A percentile compares a stretch with the other conserved stretches of the same genome.
phyloP scores from a whole-genome alignment of 1,140 invertebrate genomes.

The Aphidius gifuensis region DNA sequence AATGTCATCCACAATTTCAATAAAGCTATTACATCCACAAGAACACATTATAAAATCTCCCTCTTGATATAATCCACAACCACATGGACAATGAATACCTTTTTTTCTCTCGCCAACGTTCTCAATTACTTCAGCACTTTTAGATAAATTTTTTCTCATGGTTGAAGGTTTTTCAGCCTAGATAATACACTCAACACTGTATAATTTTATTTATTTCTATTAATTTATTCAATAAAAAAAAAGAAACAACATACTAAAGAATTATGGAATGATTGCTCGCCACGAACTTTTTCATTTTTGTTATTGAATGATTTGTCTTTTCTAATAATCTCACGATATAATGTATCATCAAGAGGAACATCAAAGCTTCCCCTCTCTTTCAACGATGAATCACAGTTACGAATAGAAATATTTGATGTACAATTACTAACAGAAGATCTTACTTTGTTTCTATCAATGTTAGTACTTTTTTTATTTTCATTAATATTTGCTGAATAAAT shows the following conservation, averaged over 20 bases:
- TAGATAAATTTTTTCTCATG: background rate
- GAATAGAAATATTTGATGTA: background rate
- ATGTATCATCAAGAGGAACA: background rate
- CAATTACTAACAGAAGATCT: background rate
- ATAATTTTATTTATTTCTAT: too few relatives aligned
- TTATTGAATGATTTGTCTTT: background rate
- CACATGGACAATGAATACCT: conserved; percentile 11
- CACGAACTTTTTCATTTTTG: background rate
- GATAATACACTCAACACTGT: too few relatives aligned
- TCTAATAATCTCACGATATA: background rate
- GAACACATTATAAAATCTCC: conserved; percentile 11
- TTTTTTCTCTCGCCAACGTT: background rate
- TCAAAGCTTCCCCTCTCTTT: background rate
- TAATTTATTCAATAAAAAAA: too few relatives aligned
- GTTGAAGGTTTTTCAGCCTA: too few relatives aligned
- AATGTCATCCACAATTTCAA: conserved; percentile 13
- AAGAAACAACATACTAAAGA: too few relatives aligned
- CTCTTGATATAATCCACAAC: conserved; percentile 6
- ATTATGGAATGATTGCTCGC: background rate
- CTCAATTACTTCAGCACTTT: background rate
- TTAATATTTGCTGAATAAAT: background rate
- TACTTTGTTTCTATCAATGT: background rate
- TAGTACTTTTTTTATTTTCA: background rate
- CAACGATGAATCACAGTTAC: conserved; percentile 6
- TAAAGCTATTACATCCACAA: conserved; percentile 25